These are phyloP conservation scores for Melanostigma gelatinosum DNA, from an alignment of 2,113 vertebrate species.

Conservation along the genomic window DNA sequence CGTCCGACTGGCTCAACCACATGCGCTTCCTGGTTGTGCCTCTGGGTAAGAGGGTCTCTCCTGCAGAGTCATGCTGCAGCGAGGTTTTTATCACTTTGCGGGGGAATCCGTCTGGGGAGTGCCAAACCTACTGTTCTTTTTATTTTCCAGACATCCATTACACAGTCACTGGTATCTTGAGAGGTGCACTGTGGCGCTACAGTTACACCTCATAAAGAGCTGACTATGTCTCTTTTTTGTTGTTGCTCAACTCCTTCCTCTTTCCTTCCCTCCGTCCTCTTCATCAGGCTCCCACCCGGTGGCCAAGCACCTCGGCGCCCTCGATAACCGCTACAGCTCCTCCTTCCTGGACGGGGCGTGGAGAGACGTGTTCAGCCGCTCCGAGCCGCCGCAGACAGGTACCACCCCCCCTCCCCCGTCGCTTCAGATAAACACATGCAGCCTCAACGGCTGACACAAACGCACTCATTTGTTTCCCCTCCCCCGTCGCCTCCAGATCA, in stretches of 20 bases:
- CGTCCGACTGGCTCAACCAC: conserved; percentile 91
- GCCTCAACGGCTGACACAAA: not conserved
- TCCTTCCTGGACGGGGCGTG: conserved; percentile 88
- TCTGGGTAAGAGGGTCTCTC: conserved; percentile 80
- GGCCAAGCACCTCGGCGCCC: conserved; percentile 88
- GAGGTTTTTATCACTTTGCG: not conserved
- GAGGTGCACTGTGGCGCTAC: not conserved
- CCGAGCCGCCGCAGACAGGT: conserved; percentile 88
- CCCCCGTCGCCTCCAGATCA: conserved; percentile 75
- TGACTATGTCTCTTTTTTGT: not conserved
- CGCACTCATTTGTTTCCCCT: not conserved
- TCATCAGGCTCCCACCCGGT: conserved; percentile 89
- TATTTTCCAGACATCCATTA: not conserved
- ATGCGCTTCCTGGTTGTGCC: conserved; percentile 92
- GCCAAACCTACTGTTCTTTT: not conserved
- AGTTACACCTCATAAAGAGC: not conserved
- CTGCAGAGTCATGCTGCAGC: not conserved
- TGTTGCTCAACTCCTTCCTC: too few relatives aligned
- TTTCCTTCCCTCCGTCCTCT: not conserved
- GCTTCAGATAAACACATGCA: not conserved
- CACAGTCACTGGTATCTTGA: not conserved
- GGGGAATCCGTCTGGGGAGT: not conserved
- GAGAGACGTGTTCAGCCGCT: conserved; percentile 89
- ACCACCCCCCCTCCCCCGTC: not conserved
- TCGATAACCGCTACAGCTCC: conserved; percentile 89